Conservation (phyloP, 2,797 vertebrate species). For the Xenentodon cancila region DNA sequence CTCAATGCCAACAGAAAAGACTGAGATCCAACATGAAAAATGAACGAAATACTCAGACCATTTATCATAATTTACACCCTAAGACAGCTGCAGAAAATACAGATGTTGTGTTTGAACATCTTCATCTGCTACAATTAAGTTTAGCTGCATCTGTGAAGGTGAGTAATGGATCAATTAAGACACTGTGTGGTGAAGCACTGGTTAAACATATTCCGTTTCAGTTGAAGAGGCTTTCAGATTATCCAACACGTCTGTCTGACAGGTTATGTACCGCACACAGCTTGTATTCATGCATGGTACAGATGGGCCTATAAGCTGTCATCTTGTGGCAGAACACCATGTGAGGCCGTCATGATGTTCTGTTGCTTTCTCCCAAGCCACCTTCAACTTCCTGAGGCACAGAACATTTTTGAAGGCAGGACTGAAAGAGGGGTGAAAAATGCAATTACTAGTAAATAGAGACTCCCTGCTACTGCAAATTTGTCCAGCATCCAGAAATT, state of each 20-base stretch:
- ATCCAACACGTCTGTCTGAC: conserved; percentile 49
- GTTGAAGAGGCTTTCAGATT: conserved; percentile 35
- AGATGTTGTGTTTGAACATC: conserved; percentile 45
- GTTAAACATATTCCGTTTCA: conserved; percentile 20
- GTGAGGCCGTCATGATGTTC: conserved; percentile 66
- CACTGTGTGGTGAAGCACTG: conserved; percentile 7
- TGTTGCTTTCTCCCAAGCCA: conserved; percentile 58
- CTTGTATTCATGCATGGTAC: conserved; percentile 54
- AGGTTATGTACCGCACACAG: conserved; percentile 45
- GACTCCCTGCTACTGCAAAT: conserved; percentile 80
- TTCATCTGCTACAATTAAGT: conserved; percentile 25
- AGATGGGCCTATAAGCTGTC: conserved; percentile 71
- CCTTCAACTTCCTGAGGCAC: conserved; percentile 71
- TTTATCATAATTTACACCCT: conserved; percentile 48
- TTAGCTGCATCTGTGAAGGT: conserved; percentile 21
- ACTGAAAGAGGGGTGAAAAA: conserved; percentile 74
- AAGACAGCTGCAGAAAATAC: conserved; percentile 39
- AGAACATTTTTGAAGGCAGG: conserved; percentile 62
- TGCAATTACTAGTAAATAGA: conserved; percentile 84
- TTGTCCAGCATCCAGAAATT: conserved; percentile 73
- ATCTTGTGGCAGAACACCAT: conserved; percentile 47
- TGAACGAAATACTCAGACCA: conserved; percentile 7
- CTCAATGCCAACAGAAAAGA: conserved; percentile 14
- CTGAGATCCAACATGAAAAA: conserved; percentile 20
- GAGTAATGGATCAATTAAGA: conserved; percentile 49